Evolutionary conservation across 2,113 vertebrate genomes (phyloP).

Genomic region (Aplodontia rufa): DNA sequence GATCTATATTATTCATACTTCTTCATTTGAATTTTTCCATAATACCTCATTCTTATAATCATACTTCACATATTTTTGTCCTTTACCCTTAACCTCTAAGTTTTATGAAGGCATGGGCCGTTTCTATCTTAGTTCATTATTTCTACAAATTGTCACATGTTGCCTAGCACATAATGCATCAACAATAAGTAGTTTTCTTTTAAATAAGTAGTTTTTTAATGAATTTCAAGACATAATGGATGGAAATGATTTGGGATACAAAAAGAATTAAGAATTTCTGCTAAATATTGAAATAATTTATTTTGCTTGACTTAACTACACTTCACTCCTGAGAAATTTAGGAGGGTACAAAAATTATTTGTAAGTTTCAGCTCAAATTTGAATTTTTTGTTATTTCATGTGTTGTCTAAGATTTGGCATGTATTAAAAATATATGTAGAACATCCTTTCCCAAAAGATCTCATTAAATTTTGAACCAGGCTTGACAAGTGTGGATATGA

Average conservation of each 20-base stretch:
- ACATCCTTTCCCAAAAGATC: not conserved
- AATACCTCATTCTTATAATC: not conserved
- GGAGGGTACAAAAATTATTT: not conserved
- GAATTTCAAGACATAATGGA: not conserved
- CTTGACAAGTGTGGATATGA: constrained; percentile 10
- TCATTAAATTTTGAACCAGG: constrained; percentile 51
- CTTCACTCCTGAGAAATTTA: not conserved
- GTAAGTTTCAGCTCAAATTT: not conserved
- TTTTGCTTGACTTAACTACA: not conserved
- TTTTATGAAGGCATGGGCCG: not conserved
- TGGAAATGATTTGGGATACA: not conserved
- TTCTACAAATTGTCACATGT: not conserved
- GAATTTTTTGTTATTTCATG: not conserved
- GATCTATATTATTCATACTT: not conserved
- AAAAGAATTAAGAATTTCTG: not conserved
- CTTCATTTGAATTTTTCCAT: not conserved
- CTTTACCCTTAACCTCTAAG: not conserved
- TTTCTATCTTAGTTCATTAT: not conserved
- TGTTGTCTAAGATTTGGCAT: not conserved
- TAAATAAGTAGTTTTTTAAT: not conserved
- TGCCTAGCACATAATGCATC: not conserved
- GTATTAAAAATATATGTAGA: constrained; percentile 8
- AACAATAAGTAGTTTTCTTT: not conserved
- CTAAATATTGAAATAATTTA: not conserved
- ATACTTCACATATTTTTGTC: not conserved